Evolutionary conservation across 2,113 vertebrate genomes (phyloP), one percentile per base, ranked within the genome.

Genomic region (Emydocephalus ijimae): DNA sequence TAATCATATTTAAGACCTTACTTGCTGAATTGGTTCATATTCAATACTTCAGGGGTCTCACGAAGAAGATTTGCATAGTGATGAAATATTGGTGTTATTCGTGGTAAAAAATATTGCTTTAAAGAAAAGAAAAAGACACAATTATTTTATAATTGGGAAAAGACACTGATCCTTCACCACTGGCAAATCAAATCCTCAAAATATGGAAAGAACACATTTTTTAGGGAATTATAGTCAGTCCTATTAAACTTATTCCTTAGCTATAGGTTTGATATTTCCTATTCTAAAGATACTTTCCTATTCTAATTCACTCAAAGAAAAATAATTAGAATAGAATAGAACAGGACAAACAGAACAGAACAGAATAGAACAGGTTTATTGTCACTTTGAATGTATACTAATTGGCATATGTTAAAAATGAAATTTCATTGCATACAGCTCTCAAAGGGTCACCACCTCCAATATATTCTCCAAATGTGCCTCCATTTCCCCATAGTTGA

Each of bases 91-190:
- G 96, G 96, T 87, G 74, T 96, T 90, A 98, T 95, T 97, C 95
- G 97, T 94, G 97, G 97, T 95, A 98, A 95, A 56, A 98, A 95
- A 94, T 98, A 98, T 97, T 97, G 98, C 98, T 98, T 96, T 95
- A 57, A 34, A 55, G 55, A 94, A 97, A 96, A 94, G 97, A 95
- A 92, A 97, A 90, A 92, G 64, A 95, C 93, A 64, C 95, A 89
- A 20, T 81, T 81, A 94, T 45, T 95, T 91, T 59, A 57, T 39
- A 81, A 81, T 81, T 81, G 34, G 34, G 15, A 81, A 81, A 39
- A 81, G 18, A 81, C 34, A 81, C 6, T 39, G 69, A 39, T 81
- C n/a, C 69, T 81, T 81, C 3, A 81, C 15, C 2, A 81, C 18
- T n/a, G 6, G 34, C 15, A 81, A 81, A 43, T 43, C 34, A 81